Base-by-base conservation (phyloP, 2,113 vertebrate species). In the Illadopsis cleaveri region DNA sequence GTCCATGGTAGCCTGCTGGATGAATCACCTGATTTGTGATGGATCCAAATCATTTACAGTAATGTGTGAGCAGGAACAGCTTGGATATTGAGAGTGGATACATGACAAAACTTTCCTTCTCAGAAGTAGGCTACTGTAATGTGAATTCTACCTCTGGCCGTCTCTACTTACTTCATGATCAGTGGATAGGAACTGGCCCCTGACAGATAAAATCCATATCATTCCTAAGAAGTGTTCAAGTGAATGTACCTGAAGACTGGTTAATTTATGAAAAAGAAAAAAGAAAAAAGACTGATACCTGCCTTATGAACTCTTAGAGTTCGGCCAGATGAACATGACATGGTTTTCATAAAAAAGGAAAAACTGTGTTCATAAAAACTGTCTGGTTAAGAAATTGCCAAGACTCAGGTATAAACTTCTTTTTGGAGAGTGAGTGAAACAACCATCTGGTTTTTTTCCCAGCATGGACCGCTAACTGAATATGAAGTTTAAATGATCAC, bases 41-140 rank as follows among this genome's bases (percentile, higher is more conserved):
- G 12, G 25, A 72, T 47, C 12, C 54, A 85, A 82, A 69, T 42
- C 1, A 45, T 53, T 89, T 78, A 45, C 45, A 64, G 12, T 20
- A 69, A 61, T 1, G 1, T 60, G 12, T 1, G 8, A 57, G 11
- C 22, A 66, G 22, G 22, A 79, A 42, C 1, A 2, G 4, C 38
- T 76, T 69, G 45, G 4, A 12, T 71, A 35, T 40, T 54, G 14
- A 28, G 28, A 40, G 11, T 38, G 15, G 33, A 33, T 66, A 16
- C 18, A 25, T 28, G 82, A 6, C 9, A 35, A 27, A 20, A 57
- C 8, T 80, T 21, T 65, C 12, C 33, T 53, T 47, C 73, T 62
- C 19, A 66, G 51, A 53, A 1, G 8, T 5, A 51, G 17, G 23
- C 9, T 51, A 16, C 13, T 30, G 23, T 4, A 31, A 31, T 15